phyloP scores from a whole-genome alignment of 1,140 invertebrate species.

The Bombus soroeensis region DNA sequence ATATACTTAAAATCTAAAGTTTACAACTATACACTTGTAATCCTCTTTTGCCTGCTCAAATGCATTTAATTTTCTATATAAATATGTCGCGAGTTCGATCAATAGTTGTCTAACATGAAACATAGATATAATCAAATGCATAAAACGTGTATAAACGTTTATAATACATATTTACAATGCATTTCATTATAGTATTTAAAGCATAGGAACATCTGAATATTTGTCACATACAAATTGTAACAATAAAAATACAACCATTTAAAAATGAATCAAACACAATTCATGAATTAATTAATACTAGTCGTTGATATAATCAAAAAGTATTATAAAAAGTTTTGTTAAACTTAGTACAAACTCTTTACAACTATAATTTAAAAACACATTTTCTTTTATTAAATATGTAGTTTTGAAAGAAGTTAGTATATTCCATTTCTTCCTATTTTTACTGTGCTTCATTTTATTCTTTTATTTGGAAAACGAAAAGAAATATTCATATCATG shows the following conservation, averaged over 20 bases:
- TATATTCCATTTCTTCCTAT: not conserved
- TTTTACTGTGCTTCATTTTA: conserved; percentile 1
- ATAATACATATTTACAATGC: conserved; percentile 17
- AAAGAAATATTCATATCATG: not conserved
- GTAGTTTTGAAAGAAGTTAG: not conserved
- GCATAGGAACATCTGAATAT: conserved; percentile 2
- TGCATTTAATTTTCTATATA: conserved; percentile 53
- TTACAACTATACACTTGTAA: conserved; percentile 56
- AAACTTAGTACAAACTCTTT: not conserved
- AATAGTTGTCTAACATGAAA: conserved; percentile 25
- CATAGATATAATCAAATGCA: conserved; percentile 33
- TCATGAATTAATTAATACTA: conserved; percentile 10
- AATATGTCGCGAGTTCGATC: conserved; percentile 43
- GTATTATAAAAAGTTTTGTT: not conserved
- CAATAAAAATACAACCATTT: not conserved
- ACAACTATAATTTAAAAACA: not conserved
- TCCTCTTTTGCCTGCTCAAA: conserved; percentile 62
- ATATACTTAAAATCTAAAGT: conserved; percentile 70
- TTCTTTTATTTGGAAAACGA: not conserved
- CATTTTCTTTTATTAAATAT: not conserved
- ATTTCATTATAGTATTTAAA: conserved; percentile 11
- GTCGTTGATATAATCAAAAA: conserved; percentile 8
- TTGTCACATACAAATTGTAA: not conserved
- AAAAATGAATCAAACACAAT: not conserved
- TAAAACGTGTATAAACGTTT: conserved; percentile 2